Evolutionary conservation across 2,888 invertebrate genomes (phyloP), one percentile per base, ranked within the genome.

Genomic region (Ormyrus rosae): DNA sequence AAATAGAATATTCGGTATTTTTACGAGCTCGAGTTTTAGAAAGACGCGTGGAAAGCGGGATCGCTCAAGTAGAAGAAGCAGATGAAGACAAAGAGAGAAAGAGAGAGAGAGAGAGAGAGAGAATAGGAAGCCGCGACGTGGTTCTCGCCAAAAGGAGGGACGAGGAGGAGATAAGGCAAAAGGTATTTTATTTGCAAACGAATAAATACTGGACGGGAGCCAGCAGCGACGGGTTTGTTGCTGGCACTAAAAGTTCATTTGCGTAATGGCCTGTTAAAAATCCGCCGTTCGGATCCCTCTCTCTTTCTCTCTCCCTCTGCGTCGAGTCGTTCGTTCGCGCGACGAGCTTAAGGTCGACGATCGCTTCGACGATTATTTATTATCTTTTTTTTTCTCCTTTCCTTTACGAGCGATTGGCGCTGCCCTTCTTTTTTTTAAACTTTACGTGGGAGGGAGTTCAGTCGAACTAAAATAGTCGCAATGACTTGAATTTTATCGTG

Each of bases 211-310:
- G 87, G 87, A 85, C 69, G 13, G 0, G 45, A 68, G 86, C 87
- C 87, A 85, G 84, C 80, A 53, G 56, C 70, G 82, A 69, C 69
- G 48, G 53, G 56, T 79, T 84, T 82, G 85, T 85, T 83, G 82
- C 84, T 85, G 85, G 84, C 86, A 85, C 85, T 87, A 86, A 88
- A 88, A 89, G 87, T 89, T 89, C 88, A 88, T 89, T 89, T 88
- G 88, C 88, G 87, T 89, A 89, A 88, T 88, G 87, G 87, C 83
- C 86, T 85, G 86, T 87, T 87, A 85, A 86, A 88, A 87, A 89
- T 87, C 85, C 84, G 84, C 83, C 82, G 78, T 83, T 83, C 80
- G 76, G 80, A 82, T 83, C 79, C 79, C 19, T 19, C 45, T 2
- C 50, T 2, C 50, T n/a, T 55, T 8, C 5, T 11, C 61, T 10